Base-by-base conservation (phyloP, 2,888 invertebrate species). In the Chrysodeixis includens region DNA sequence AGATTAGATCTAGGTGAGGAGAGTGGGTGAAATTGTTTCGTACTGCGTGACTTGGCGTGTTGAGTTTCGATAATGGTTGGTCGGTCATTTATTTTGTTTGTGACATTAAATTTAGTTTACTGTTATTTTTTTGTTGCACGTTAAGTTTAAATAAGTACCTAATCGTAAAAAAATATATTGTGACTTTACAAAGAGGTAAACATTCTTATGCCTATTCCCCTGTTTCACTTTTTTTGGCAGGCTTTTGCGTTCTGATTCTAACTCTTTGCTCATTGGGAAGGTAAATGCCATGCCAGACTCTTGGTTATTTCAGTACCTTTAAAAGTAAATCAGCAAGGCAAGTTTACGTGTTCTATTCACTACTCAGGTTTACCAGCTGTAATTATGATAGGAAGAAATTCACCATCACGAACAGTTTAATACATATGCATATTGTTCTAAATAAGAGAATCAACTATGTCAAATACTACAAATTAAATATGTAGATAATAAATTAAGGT, bases 401-500 rank as follows among this genome's bases (percentile, higher is more conserved):
- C 22, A 59, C 12, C 40, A 53, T 40, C 26, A 20, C n/a, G 30
- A 18, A 54, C n/a, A 16, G 30, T 20, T 22, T 1, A 14, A 2
- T 7, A 12, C n/a, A n/a, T 4, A 10, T 53, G 62, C n/a, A 72
- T 59, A 32, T 51, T 65, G 56, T 67, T 73, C 62, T 64, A 30
- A 51, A 68, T 71, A 32, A 74, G 71, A 69, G 46, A 65, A 71
- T 57, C 32, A 56, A 63, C 63, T 44, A 58, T 68, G 62, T 69
- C 66, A 62, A 22, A 10, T 16, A 56, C 52, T 51, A 57, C 10
- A 8, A 49, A 61, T 44, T 60, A 54, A 71, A 68, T 76, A 30
- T 54, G 54, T 40, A 40, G n/a, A 40, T 18, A 16, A 70, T 76
- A 63, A 69, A 74, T 71, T 65, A 63, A 69, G 64, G 66, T 66